A percentile compares a stretch with the other conserved stretches of the same genome.
Evolutionary conservation across 2,888 invertebrate genomes (phyloP).

Genomic region (Agrotis segetum): DNA sequence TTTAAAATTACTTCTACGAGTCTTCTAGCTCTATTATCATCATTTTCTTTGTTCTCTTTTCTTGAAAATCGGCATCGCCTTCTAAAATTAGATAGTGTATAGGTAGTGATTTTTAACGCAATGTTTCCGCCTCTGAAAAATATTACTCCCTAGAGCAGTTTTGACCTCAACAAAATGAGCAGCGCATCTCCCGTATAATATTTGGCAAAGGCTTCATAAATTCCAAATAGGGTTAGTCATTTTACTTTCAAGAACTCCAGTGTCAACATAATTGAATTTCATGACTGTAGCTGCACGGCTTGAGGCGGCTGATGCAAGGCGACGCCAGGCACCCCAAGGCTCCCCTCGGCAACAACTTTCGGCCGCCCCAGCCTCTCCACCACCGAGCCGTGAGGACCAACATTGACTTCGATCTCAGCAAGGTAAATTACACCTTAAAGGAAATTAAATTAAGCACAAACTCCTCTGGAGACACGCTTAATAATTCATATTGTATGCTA

Average conservation of each 20-base stretch:
- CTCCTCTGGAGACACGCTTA: constrained; percentile 49
- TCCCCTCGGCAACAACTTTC: constrained; percentile 98
- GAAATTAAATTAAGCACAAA: constrained; percentile 56
- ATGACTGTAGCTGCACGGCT: constrained; percentile 93
- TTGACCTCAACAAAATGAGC: constrained; percentile 20
- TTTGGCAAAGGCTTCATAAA: constrained; percentile 43
- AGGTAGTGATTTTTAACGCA: constrained; percentile 17
- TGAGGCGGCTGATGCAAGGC: constrained; percentile 97
- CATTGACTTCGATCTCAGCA: constrained; percentile 97
- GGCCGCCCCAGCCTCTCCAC: constrained; percentile 98
- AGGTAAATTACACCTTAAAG: constrained; percentile 85
- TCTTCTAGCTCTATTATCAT: constrained; percentile 41
- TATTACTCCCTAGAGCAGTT: constrained; percentile 4
- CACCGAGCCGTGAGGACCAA: constrained; percentile 98
- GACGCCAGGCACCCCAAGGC: constrained; percentile 96
- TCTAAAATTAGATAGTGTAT: background rate
- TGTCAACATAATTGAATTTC: constrained; percentile 71
- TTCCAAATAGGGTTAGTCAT: constrained; percentile 59
- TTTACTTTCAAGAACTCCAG: constrained; percentile 60
- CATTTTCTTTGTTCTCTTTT: constrained; percentile 16
- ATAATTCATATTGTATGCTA: constrained; percentile 68
- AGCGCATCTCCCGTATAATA: constrained; percentile 11
- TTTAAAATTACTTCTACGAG: constrained; percentile 52
- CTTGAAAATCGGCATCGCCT: background rate
- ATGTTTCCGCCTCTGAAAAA: constrained; percentile 11